These are phyloP conservation scores for Sarcophaga variegata DNA, from an alignment of 2,888 invertebrate genomes.

Conservation along the genomic window DNA sequence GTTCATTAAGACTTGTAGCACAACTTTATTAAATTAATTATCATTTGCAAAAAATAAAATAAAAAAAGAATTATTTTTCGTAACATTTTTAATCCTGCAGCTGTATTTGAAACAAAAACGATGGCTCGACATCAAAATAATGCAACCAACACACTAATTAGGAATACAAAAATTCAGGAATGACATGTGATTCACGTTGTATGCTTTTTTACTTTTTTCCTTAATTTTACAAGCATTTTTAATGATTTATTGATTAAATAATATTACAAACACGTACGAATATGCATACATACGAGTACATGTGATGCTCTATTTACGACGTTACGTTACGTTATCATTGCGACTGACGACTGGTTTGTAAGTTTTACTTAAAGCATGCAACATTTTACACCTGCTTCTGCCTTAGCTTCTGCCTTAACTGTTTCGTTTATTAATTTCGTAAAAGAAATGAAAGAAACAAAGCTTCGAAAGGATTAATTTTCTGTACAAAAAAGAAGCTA, in stretches of 20 bases:
- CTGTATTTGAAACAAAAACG: too few relatives aligned
- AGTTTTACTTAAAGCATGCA: slow-evolving; percentile 38
- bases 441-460: slow-evolving; percentile 27
- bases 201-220: background rate
- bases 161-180: slow-evolving; percentile 28
- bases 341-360: slow-evolving; percentile 43
- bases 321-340: background rate
- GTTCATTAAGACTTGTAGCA: slow-evolving; percentile 51
- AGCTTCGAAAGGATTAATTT: slow-evolving; percentile 61
- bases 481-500: slow-evolving; percentile 19
- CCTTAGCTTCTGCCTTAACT: too few relatives aligned
- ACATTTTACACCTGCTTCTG: slow-evolving; percentile 63
- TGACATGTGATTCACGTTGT: background rate
- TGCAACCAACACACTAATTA: slow-evolving; percentile 45
- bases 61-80: too few relatives aligned
- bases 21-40: slow-evolving; percentile 34
- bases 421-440: slow-evolving; percentile 42
- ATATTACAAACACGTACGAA: slow-evolving; percentile 18
- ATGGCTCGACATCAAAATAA: slow-evolving; percentile 36
- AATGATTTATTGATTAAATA: slow-evolving; percentile 61
- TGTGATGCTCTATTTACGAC: slow-evolving; percentile 4
- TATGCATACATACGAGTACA: background rate
- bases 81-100: too few relatives aligned
- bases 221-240: slow-evolving; percentile 8
- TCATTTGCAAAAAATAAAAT: background rate